Percentiles rank a stretch among this genome's conserved stretches.
Conservation (phyloP, 1,140 invertebrate genomes). For the Leptopilina boulardi region DNA sequence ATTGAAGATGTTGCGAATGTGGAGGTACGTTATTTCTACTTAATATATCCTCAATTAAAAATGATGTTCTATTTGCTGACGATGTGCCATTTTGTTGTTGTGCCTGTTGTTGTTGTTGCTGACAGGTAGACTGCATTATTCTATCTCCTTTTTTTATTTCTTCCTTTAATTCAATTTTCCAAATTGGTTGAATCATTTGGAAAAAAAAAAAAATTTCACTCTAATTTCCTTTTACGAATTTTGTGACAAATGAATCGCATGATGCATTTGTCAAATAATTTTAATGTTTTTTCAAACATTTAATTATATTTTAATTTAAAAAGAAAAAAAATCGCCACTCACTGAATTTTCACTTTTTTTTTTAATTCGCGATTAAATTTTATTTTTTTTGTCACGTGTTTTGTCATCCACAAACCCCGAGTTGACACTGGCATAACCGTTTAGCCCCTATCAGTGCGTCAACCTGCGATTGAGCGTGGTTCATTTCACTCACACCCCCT, state of each 20-base stretch:
- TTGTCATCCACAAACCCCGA: conserved; percentile 41
- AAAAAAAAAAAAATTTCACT: not conserved
- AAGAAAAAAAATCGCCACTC: no score
- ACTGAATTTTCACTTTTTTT: not conserved
- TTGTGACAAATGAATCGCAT: not conserved
- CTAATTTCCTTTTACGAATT: not conserved
- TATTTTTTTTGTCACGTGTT: conserved; percentile 51
- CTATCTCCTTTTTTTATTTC: conserved; percentile 32
- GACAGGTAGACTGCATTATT: conserved; percentile 72
- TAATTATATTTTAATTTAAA: no score
- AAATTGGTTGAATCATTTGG: not conserved
- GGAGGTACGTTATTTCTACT: conserved; percentile 77
- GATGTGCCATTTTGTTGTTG: conserved; percentile 69
- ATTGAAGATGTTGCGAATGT: conserved; percentile 61
- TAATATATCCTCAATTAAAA: conserved; percentile 89
- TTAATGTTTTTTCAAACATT: no score
- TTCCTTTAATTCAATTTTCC: not conserved
- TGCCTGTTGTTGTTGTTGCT: conserved; percentile 68
- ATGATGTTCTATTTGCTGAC: conserved; percentile 79
- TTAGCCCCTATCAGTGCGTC: conserved; percentile 48
- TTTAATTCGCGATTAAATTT: no score
- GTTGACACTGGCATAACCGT: conserved; percentile 48
- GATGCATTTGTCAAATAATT: not conserved
- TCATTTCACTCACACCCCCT: conserved; percentile 35
- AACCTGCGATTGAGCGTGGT: conserved; percentile 46